Conservation (phyloP, 2,113 vertebrate species). For the Tretioscincus oriximinensis region DNA sequence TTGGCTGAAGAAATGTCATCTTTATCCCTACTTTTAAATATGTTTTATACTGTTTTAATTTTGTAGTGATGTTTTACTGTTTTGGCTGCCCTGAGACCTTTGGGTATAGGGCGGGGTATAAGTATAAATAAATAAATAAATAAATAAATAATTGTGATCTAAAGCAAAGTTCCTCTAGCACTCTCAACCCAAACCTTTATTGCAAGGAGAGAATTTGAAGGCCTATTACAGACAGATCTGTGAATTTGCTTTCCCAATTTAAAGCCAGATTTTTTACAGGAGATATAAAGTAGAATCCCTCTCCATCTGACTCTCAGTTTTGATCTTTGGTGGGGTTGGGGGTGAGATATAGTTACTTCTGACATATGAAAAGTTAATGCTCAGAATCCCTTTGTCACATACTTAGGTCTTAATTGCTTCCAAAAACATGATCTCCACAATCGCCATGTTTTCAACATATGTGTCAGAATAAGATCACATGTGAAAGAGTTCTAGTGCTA, state of each 20-base stretch:
- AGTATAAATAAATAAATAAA: too few species aligned
- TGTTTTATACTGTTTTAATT: too few species aligned
- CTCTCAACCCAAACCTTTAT: not conserved
- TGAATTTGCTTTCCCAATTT: not conserved
- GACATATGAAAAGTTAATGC: not conserved
- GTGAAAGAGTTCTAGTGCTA: slow-evolving; percentile 2
- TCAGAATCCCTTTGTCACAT: not conserved
- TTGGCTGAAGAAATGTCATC: too few species aligned
- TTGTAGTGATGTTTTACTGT: too few species aligned
- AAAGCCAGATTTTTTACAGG: not conserved
- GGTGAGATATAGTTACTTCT: not conserved
- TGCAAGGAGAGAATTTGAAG: not conserved
- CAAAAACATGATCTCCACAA: not conserved
- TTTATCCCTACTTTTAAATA: too few species aligned
- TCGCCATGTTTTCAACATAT: not conserved
- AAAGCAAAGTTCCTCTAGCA: too few species aligned
- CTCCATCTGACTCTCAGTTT: not conserved
- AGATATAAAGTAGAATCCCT: not conserved
- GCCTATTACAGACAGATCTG: not conserved
- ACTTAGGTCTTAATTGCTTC: not conserved
- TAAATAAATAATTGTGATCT: too few species aligned
- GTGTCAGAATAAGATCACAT: not conserved
- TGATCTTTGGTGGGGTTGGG: too few species aligned
- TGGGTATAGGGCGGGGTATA: too few species aligned
- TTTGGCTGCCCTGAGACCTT: too few species aligned